phyloP scores from a whole-genome alignment of 1,140 invertebrate genomes.

The Saxidomus purpurata region DNA sequence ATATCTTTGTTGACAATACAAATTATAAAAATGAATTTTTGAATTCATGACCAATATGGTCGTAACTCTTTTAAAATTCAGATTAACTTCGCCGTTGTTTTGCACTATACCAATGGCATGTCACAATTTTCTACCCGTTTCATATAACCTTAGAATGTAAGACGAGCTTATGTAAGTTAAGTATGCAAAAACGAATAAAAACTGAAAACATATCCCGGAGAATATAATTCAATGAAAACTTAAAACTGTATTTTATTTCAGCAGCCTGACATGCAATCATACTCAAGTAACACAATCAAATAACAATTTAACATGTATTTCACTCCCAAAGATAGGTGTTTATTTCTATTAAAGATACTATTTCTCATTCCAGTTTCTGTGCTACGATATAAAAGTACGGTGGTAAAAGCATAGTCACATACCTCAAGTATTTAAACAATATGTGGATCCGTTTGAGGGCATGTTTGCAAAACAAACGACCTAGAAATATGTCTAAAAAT shows the following conservation, averaged over 20 bases:
- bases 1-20: no score
- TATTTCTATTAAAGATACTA: background rate
- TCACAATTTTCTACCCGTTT: background rate
- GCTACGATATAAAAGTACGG: no score
- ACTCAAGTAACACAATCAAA: slow-evolving; percentile 6
- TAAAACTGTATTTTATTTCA: background rate
- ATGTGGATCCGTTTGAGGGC: no score
- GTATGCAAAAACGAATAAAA: background rate
- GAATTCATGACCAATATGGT: no score
- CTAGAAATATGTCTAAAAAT: no score
- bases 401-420: no score
- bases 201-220: background rate
- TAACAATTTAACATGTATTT: slow-evolving; percentile 22
- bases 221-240: background rate
- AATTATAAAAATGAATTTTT: no score
- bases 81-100: no score
- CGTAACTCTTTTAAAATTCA: no score
- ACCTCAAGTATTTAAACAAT: no score
- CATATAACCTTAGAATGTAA: background rate
- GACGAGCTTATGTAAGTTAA: background rate
- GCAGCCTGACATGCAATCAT: slow-evolving; percentile 29
- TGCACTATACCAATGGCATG: no score
- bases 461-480: no score
- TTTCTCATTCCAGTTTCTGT: background rate
- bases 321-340: background rate